Evolutionary conservation across 2,113 vertebrate species (phyloP).

Genomic region (Pelecanoides urinatrix): DNA sequence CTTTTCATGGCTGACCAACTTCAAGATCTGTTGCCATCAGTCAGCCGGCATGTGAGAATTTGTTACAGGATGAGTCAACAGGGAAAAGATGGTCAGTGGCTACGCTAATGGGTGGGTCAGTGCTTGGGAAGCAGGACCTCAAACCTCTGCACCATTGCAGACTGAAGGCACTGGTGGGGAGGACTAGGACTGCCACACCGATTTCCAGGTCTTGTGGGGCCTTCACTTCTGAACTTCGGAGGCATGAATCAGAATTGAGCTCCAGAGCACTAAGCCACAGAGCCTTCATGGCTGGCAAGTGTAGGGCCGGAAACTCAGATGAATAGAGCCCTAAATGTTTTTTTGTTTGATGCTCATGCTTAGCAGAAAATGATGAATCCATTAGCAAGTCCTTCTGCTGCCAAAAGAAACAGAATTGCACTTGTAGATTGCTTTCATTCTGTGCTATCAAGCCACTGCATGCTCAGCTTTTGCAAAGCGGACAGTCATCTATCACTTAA

Average conservation of each 20-base stretch:
- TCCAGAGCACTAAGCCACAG: conserved; percentile 50
- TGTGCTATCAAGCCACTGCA: conserved; percentile 70
- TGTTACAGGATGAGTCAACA: not conserved
- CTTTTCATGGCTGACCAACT: not conserved
- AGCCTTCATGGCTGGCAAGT: conserved; percentile 61
- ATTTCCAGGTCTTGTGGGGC: conserved; percentile 2
- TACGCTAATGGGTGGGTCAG: not conserved
- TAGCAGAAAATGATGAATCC: conserved; percentile 76
- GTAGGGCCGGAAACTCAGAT: conserved; percentile 57
- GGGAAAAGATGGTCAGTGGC: not conserved
- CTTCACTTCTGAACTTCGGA: conserved; percentile 4
- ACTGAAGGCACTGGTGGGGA: not conserved
- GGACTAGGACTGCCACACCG: not conserved
- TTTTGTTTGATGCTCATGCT: conserved; percentile 69
- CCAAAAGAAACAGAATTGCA: conserved; percentile 79
- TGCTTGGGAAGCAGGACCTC: not conserved
- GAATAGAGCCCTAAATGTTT: conserved; percentile 73
- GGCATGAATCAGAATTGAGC: conserved; percentile 2
- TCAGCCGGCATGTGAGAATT: not conserved
- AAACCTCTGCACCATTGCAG: not conserved
- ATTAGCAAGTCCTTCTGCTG: conserved; percentile 71
- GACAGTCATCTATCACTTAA: conserved; percentile 66
- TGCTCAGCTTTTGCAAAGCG: conserved; percentile 55
- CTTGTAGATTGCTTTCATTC: conserved; percentile 74
- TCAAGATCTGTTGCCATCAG: not conserved